Evolutionary conservation across 2,113 vertebrate species (phyloP).

Genomic region (Psettodes erumei): DNA sequence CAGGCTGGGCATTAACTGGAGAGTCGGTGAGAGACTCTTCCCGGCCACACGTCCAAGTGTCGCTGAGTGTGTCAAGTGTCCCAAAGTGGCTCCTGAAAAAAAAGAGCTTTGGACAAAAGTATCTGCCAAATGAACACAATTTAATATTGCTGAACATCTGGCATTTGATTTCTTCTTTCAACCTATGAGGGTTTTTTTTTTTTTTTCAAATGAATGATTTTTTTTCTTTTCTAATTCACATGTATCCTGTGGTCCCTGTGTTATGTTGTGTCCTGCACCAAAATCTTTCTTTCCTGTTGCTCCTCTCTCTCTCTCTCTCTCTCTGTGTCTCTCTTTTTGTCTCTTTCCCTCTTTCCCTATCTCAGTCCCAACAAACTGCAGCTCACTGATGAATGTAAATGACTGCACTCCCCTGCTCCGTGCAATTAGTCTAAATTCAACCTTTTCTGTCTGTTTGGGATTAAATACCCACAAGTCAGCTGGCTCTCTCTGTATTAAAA

Average conservation of each 20-base stretch:
- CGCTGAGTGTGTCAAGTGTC: background rate
- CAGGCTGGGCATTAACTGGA: background rate
- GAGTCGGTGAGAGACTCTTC: background rate
- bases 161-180: background rate
- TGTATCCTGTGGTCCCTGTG: background rate
- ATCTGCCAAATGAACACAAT: background rate
- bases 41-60: background rate
- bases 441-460: conserved; percentile 68
- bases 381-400: conserved; percentile 66
- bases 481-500: conserved; percentile 53
- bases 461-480: conserved; percentile 69
- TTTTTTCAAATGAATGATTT: background rate
- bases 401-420: conserved; percentile 52
- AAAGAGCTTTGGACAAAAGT: background rate
- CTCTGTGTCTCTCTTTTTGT: too few species aligned
- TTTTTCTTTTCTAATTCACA: background rate
- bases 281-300: conserved; percentile 15
- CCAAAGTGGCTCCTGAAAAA: background rate
- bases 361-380: conserved; percentile 56
- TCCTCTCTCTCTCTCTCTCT: conserved; percentile 28
- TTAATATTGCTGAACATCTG: background rate
- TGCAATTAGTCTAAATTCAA: conserved; percentile 70
- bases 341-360: conserved; percentile 30
- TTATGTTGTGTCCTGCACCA: conserved; percentile 19
- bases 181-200: background rate